phyloP scores from a whole-genome alignment of 64 coral and sea anemone species.

The Hydrozoanthus tunicans region DNA sequence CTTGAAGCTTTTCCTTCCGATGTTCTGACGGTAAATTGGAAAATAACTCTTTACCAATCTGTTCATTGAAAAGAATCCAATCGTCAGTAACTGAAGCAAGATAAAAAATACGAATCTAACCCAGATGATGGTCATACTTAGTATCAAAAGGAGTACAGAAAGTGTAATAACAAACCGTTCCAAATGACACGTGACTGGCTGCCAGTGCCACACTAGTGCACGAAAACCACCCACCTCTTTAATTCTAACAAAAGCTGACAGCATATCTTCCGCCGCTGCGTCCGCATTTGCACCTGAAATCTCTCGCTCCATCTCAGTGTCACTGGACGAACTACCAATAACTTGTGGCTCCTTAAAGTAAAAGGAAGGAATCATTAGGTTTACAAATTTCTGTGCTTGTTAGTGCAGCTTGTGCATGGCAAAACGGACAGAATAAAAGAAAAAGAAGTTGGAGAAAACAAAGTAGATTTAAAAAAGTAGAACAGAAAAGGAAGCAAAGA shows the following conservation, averaged over 20 bases:
- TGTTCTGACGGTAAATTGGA: conserved; percentile 68
- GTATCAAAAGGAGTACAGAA: no score
- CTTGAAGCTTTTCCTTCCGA: conserved; percentile 81
- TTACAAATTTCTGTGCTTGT: no score
- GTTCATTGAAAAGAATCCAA: neutral
- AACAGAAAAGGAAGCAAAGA: no score
- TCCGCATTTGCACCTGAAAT: conserved; percentile 11
- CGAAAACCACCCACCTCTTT: conserved; percentile 14
- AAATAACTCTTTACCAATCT: conserved; percentile 84
- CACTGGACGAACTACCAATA: conserved; percentile 23
- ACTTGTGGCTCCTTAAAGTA: neutral
- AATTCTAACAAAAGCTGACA: conserved; percentile 39
- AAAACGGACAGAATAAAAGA: no score
- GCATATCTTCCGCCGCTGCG: conserved; percentile 40
- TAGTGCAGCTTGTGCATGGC: no score
- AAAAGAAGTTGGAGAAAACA: no score
- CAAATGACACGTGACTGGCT: neutral
- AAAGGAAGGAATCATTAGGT: neutral
- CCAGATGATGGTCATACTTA: no score
- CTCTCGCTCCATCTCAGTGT: conserved; percentile 26
- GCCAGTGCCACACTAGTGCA: neutral
- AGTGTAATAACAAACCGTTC: no score
- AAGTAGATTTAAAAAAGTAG: no score
- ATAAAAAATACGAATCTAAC: no score
- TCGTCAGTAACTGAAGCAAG: neutral